Percentiles rank a stretch among this genome's conserved stretches.
Evolutionary conservation across 2,113 vertebrate species (phyloP).

Genomic region (Pavo muticus): DNA sequence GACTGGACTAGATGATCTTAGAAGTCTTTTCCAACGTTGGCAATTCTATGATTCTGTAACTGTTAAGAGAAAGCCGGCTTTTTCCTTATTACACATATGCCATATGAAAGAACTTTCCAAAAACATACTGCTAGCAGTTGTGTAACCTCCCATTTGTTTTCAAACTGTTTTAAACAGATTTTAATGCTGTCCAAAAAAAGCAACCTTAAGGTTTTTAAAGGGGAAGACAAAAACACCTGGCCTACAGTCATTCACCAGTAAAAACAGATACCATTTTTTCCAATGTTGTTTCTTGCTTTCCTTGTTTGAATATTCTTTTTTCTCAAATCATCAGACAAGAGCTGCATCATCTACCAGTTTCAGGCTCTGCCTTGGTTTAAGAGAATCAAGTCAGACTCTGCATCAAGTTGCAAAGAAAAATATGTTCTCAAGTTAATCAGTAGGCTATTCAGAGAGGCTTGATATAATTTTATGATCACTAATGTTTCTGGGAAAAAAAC

Average conservation of each 20-base stretch:
- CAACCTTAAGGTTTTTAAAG: background rate
- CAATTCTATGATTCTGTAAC: background rate
- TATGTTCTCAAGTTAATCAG: background rate
- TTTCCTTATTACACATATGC: background rate
- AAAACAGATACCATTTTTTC: background rate
- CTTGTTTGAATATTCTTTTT: background rate
- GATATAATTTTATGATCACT: background rate
- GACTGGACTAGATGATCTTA: too few species aligned
- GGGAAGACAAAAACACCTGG: background rate
- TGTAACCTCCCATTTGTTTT: background rate
- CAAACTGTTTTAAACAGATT: background rate
- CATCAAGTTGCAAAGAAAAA: background rate
- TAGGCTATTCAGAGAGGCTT: background rate
- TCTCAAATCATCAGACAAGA: background rate
- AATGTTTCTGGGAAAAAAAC: background rate
- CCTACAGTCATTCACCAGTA: background rate
- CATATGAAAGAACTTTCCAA: background rate
- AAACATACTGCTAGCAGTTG: background rate
- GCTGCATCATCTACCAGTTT: background rate
- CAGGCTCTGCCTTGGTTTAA: background rate
- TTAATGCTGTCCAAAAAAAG: background rate
- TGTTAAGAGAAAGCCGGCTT: background rate
- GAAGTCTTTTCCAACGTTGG: too few species aligned
- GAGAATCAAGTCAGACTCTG: background rate
- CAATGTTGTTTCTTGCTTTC: background rate